phyloP scores from a whole-genome alignment of 2,888 invertebrate species.

The Eurytoma californica region DNA sequence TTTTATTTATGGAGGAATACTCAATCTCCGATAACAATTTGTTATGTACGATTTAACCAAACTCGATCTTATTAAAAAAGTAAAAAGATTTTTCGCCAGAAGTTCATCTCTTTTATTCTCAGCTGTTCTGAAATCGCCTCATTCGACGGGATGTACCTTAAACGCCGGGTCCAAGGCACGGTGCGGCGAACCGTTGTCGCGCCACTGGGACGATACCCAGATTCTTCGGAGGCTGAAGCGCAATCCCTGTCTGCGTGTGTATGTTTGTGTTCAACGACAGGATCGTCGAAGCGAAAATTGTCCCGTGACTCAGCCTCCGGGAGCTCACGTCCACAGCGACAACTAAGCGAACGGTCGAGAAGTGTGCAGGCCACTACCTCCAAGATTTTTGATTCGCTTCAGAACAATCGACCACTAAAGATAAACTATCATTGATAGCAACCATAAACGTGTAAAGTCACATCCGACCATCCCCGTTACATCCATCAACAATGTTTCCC shows the following conservation, averaged over 20 bases:
- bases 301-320: neutral
- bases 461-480: neutral
- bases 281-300: neutral
- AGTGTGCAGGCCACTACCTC: slow-evolving; percentile 24
- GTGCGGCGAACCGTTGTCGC: neutral
- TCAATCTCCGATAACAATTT: neutral
- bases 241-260: slow-evolving; percentile 12
- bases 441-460: slow-evolving; percentile 32
- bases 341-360: slow-evolving; percentile 2
- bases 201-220: neutral
- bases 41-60: too few species aligned
- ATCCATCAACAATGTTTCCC: slow-evolving; percentile 27
- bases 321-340: neutral
- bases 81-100: too few species aligned
- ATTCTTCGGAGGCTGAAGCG: neutral
- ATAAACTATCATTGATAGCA: slow-evolving; percentile 23
- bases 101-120: neutral
- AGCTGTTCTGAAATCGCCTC: neutral
- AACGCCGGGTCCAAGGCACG: neutral
- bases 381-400: slow-evolving; percentile 24
- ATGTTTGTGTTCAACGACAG: slow-evolving; percentile 5
- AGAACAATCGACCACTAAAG: slow-evolving; percentile 20
- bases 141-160: slow-evolving; percentile 19
- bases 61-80: too few species aligned
- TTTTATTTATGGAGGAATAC: slow-evolving; percentile 7